Evolutionary conservation across 2,113 vertebrate genomes (phyloP).

Genomic region (Todiramphus chloris): DNA sequence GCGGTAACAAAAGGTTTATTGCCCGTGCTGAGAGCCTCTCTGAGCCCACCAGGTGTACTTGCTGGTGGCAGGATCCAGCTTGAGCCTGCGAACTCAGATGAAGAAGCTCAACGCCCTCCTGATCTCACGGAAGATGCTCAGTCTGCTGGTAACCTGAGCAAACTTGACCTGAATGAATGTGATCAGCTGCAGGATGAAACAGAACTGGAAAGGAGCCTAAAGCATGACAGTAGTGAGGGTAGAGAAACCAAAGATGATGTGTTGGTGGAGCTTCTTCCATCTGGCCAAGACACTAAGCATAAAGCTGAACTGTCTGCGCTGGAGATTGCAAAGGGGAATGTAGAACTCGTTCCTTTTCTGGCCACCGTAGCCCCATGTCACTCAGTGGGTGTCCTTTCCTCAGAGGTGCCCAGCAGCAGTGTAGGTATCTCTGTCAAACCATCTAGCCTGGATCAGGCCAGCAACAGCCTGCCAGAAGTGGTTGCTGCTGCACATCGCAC

Average conservation of each 20-base stretch:
- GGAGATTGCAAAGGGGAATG: background rate
- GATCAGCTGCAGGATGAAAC: background rate
- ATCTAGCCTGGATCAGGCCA: background rate
- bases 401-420: background rate
- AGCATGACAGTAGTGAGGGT: background rate
- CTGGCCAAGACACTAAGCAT: background rate
- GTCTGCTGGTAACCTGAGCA: background rate
- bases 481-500: background rate
- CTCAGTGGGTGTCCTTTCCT: background rate
- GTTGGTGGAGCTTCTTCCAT: background rate
- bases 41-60: background rate
- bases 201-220: background rate
- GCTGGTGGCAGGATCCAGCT: background rate
- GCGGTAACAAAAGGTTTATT: background rate
- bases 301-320: background rate
- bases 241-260: background rate
- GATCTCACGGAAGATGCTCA: background rate
- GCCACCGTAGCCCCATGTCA: fast-evolving
- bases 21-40: background rate
- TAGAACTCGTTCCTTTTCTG: background rate
- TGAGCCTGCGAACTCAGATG: background rate
- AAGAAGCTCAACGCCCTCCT: background rate
- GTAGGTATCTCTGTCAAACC: background rate
- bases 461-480: background rate
- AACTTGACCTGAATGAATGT: background rate